Evolutionary conservation across 2,888 invertebrate genomes (phyloP).

Genomic region (Drosophila kambysellisi): DNA sequence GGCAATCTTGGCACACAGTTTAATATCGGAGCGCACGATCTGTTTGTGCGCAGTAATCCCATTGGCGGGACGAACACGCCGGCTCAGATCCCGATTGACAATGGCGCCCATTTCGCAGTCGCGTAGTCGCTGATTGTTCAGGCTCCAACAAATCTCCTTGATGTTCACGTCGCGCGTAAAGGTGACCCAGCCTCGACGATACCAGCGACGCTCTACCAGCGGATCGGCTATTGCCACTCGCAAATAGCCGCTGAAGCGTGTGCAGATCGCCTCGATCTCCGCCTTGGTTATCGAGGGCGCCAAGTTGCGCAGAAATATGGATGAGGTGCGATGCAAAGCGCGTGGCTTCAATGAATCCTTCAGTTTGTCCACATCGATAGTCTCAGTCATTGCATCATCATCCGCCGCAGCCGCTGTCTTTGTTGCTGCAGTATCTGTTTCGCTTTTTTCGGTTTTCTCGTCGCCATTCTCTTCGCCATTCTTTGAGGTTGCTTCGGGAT

Average conservation of each 20-base stretch:
- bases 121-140: constrained; percentile 93
- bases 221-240: constrained; percentile 99
- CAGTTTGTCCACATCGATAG: constrained; percentile 86
- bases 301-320: constrained; percentile 97
- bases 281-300: constrained; percentile 98
- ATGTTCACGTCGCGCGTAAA: constrained; percentile 98
- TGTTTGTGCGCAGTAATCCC: constrained; percentile 95
- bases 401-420: constrained; percentile 46
- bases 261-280: constrained; percentile 98
- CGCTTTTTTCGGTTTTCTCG: constrained; percentile 16
- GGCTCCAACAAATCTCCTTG: constrained; percentile 99
- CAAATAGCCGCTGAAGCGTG: constrained; percentile 96
- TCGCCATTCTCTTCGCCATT: constrained; percentile 56
- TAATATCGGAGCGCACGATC: constrained; percentile 95
- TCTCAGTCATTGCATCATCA: constrained; percentile 64
- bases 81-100: constrained; percentile 97
- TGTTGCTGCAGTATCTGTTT: constrained; percentile 34
- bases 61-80: constrained; percentile 96
- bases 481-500: constrained; percentile 11
- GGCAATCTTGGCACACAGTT: constrained; percentile 95
- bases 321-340: constrained; percentile 97
- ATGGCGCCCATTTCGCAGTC: constrained; percentile 89
- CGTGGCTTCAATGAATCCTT: constrained; percentile 86
- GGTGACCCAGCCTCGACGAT: constrained; percentile 99
- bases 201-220: constrained; percentile 97